Evolutionary conservation across 2,888 invertebrate genomes (phyloP), one percentile per base, ranked within the genome.

Genomic region (Metacarcinus magister): DNA sequence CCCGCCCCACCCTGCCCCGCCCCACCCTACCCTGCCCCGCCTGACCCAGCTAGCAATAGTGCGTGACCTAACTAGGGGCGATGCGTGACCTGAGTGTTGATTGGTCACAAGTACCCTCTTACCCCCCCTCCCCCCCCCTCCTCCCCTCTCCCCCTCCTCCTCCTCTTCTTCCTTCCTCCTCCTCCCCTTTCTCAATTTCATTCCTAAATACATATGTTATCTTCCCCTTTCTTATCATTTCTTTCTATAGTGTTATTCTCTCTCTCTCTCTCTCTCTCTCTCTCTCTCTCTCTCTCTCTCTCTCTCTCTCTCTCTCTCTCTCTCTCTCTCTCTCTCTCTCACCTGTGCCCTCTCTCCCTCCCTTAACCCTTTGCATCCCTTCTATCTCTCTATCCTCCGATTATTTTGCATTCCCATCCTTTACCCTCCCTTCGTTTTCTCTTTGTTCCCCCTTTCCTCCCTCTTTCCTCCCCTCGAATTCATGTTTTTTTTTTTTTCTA

Each of bases 191-290:
- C 67, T n/a, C 23, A 19, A 2, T 23, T 67, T 4, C 23, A 5
- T 16, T 10, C 13, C 16, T 54, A 54, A 54, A 54, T 67, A 19
- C n/a, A 19, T 16, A 19, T 67, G 23, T 16, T 67, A 19, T 67
- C 67, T 67, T 23, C 23, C 67, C 48, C 48, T 13, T 13, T 48
- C 48, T 13, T 13, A 5, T 48, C 48, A 8, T 13, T 13, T 48
- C 48, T 48, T 48, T 48, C 48, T 48, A 5, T 48, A 8, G 7
- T 48, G 7, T 48, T 13, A 8, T 13, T 67, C 67, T n/a, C n/a
- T n/a, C 67, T 67, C 67, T 67, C 67, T 67, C 67, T 67, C n/a
- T n/a, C n/a, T n/a, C 67, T 67, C 67, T 67, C 67, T 23, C 67
- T 67, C 67, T 54, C 67, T 67, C 67, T 67, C 67, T n/a, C 67